Conservation (phyloP, 2,113 vertebrate genomes). For the Protomyctophum bolini region DNA sequence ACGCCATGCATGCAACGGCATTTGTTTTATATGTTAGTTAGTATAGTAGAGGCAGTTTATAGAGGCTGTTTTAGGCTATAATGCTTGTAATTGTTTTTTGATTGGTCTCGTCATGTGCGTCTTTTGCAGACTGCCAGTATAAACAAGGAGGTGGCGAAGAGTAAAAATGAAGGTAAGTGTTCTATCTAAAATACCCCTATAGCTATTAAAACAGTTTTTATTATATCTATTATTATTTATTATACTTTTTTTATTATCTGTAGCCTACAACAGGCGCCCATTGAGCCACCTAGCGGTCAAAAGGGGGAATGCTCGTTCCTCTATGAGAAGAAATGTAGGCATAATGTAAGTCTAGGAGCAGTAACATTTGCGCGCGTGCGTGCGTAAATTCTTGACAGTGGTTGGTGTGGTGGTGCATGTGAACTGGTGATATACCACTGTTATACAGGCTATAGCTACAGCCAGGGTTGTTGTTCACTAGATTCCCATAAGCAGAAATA, state of each 20-base stretch:
- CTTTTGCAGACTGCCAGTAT: slow-evolving; percentile 71
- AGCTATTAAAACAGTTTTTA: background rate
- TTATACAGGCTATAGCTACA: background rate
- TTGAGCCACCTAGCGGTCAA: slow-evolving; percentile 47
- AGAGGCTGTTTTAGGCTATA: background rate
- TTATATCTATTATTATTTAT: too few species aligned
- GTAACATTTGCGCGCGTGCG: too few species aligned
- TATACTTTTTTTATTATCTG: background rate
- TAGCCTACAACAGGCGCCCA: background rate
- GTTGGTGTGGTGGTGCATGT: background rate
- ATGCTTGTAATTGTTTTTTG: slow-evolving; percentile 5
- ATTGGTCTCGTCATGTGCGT: slow-evolving; percentile 8
- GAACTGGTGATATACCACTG: background rate
- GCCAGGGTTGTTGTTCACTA: background rate
- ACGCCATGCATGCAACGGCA: too few species aligned
- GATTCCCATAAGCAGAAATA: background rate
- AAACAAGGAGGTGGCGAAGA: slow-evolving; percentile 70
- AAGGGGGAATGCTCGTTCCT: slow-evolving; percentile 5
- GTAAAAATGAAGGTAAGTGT: slow-evolving; percentile 75
- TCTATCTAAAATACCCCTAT: background rate
- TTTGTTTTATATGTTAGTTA: slow-evolving; percentile 4
- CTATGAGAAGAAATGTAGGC: background rate
- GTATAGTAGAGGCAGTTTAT: background rate
- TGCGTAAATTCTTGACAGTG: too few species aligned
- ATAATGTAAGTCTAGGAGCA: too few species aligned